These are phyloP conservation scores for Pelmatolapia mariae DNA, from an alignment of 2,113 vertebrate genomes.

Conservation along the genomic window DNA sequence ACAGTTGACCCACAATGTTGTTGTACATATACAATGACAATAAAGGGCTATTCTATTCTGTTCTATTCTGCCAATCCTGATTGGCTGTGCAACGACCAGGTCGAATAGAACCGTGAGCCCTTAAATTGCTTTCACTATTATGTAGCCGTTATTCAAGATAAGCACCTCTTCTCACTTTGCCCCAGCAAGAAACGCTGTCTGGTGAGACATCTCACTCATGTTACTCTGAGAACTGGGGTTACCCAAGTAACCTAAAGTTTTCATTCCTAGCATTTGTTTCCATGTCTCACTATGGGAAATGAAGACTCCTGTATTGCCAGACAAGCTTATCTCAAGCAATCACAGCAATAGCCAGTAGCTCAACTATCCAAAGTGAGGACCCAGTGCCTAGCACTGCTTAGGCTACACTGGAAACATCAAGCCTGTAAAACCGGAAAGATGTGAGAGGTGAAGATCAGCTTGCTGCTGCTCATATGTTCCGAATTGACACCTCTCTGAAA, in stretches of 20 bases:
- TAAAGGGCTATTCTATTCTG: background rate
- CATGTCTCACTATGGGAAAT: background rate
- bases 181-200: background rate
- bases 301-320: background rate
- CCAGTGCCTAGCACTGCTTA: background rate
- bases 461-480: background rate
- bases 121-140: background rate
- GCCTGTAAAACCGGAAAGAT: background rate
- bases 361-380: background rate
- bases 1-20: rapidly evolving
- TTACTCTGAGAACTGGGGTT: background rate
- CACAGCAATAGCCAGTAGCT: background rate
- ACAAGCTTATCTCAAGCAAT: background rate
- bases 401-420: background rate
- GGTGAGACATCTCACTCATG: background rate
- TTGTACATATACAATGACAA: background rate
- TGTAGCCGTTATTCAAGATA: background rate
- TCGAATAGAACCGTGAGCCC: rapidly evolving
- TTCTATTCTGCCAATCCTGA: background rate
- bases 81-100: background rate
- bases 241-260: background rate
- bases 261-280: background rate
- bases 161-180: background rate
- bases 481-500: background rate
- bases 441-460: background rate